Conservation (phyloP, 2,113 vertebrate genomes). For the Turnix velox region DNA sequence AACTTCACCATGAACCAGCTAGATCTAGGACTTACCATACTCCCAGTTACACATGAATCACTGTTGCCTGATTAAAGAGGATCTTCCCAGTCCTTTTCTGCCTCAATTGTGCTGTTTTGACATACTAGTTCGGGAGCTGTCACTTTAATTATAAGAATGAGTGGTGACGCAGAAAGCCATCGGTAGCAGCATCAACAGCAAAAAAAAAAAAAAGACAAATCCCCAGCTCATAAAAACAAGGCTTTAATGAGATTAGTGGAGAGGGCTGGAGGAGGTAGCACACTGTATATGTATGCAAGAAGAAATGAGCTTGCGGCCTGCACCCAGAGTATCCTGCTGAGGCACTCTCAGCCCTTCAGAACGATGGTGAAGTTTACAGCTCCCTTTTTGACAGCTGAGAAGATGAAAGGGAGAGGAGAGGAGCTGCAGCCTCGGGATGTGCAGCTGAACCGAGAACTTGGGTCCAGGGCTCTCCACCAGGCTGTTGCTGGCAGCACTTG, state of each 20-base stretch:
- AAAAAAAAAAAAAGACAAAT: not conserved
- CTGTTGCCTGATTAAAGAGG: not conserved
- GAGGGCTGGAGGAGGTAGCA: not conserved
- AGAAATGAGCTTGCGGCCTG: not conserved
- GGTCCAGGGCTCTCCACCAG: not conserved
- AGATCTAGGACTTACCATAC: not conserved
- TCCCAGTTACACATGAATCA: not conserved
- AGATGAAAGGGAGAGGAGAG: not conserved
- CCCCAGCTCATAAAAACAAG: not conserved
- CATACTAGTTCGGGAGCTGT: conserved; percentile 36
- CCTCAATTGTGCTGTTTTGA: conserved; percentile 41
- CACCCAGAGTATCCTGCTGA: not conserved
- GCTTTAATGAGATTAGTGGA: not conserved
- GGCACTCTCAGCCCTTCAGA: not conserved
- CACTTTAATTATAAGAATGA: conserved; percentile 32
- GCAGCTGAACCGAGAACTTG: not conserved
- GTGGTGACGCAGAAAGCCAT: conserved; percentile 19
- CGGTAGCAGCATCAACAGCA: not conserved
- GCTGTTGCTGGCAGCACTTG: not conserved
- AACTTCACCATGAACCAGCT: not conserved
- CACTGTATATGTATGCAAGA: fast-evolving
- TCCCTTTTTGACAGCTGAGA: not conserved
- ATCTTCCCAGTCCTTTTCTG: conserved; percentile 21
- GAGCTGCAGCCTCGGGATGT: not conserved
- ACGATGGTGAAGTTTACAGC: not conserved